These are phyloP conservation scores for Microcaecilia unicolor DNA, from an alignment of 2,797 vertebrate genomes.

Conservation along the genomic window DNA sequence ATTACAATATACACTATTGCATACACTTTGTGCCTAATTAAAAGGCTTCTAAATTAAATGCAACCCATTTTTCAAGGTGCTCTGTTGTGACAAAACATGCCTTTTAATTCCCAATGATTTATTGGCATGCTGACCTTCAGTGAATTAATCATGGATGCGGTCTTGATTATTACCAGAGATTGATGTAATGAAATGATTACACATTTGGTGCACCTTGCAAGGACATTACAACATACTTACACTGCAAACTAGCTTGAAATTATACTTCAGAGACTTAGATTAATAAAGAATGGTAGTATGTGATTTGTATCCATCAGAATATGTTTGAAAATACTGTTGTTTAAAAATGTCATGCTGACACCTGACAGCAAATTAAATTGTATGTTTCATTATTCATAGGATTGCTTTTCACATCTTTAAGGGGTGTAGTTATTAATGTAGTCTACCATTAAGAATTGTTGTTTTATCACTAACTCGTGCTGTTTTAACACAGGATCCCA, in stretches of 20 bases:
- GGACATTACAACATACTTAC: constrained; percentile 29
- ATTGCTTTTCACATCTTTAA: no score
- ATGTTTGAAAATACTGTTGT: constrained; percentile 28
- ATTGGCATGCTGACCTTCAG: constrained; percentile 53
- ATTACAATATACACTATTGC: constrained; percentile 56
- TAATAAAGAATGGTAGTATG: constrained; percentile 41
- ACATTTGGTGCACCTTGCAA: constrained; percentile 36
- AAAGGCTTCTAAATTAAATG: constrained; percentile 67
- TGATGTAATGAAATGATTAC: constrained; percentile 38
- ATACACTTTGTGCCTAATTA: constrained; percentile 66
- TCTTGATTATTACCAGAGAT: constrained; percentile 39
- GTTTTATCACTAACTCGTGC: no score
- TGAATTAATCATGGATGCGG: constrained; percentile 54
- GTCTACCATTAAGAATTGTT: no score
- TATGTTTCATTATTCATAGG: no score
- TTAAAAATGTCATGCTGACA: no score
- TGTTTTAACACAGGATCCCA: no score
- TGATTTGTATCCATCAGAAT: constrained; percentile 27
- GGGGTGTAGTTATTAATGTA: no score
- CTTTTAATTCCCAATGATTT: constrained; percentile 63
- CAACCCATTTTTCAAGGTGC: constrained; percentile 62
- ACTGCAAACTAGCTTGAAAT: constrained; percentile 35
- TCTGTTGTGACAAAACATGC: constrained; percentile 57
- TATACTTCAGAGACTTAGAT: constrained; percentile 35
- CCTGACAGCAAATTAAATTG: no score